Percentiles rank a stretch among this genome's conserved stretches.
Conservation (phyloP, 1,140 invertebrate genomes). For the Helicoverpa zea region DNA sequence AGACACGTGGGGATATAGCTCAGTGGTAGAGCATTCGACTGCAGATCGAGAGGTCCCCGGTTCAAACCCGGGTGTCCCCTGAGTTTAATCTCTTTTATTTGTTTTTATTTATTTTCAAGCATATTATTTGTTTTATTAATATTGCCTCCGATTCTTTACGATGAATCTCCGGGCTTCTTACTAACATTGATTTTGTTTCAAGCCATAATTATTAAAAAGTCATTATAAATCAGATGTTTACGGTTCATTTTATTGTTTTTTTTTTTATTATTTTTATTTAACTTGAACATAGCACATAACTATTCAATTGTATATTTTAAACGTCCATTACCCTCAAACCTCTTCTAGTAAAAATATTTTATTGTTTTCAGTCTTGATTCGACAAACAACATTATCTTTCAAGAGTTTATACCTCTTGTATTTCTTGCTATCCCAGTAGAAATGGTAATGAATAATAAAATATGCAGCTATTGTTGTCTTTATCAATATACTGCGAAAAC, state of each 20-base stretch:
- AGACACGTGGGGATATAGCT: slow-evolving; percentile 85
- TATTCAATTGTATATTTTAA: not conserved
- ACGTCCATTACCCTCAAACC: not conserved
- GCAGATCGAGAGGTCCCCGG: slow-evolving; percentile 92
- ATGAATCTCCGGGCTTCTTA: too few relatives aligned
- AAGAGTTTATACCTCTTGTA: not conserved
- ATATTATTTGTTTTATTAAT: not conserved
- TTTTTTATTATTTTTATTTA: too few relatives aligned
- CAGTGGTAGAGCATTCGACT: slow-evolving; percentile 89
- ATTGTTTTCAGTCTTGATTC: not conserved
- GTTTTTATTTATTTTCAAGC: too few relatives aligned
- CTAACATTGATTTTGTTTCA: too few relatives aligned
- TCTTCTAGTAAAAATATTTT: not conserved
- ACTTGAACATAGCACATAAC: too few relatives aligned
- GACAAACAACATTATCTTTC: not conserved
- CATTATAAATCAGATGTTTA: too few relatives aligned
- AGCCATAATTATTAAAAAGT: too few relatives aligned
- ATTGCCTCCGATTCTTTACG: not conserved
- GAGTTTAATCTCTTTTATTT: not conserved
- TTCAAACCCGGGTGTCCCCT: slow-evolving; percentile 98
- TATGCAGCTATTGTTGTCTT: slow-evolving; percentile 3
- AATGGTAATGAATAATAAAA: not conserved
- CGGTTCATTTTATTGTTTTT: too few relatives aligned
- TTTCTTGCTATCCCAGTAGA: slow-evolving; percentile 17
- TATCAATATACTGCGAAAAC: not conserved